Percentiles rank a stretch among this genome's conserved stretches.
Conservation (phyloP, 2,888 invertebrate genomes). For the Torymus tubicola region DNA sequence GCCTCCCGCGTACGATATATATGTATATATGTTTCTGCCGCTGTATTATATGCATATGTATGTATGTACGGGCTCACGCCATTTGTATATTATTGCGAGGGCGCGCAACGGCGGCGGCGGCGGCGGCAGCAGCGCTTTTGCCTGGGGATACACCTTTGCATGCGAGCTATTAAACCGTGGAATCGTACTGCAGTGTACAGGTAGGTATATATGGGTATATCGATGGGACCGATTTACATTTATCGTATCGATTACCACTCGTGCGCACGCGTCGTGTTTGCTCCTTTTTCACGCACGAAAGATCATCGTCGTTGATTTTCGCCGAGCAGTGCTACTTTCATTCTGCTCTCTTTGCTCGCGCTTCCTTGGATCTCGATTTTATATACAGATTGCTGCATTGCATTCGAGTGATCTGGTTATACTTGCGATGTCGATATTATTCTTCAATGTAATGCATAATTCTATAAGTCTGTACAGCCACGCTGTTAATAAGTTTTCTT, state of each 20-base stretch:
- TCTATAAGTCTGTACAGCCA: too few species aligned
- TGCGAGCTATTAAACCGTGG: conserved; percentile 4
- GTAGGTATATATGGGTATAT: neutral
- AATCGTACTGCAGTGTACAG: conserved; percentile 14
- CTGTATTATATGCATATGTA: neutral
- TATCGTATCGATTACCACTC: conserved; percentile 57
- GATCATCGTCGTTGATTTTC: too few species aligned
- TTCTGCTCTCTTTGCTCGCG: too few species aligned
- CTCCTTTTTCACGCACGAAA: neutral
- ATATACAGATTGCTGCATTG: too few species aligned
- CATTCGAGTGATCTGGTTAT: too few species aligned
- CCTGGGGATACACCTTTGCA: neutral
- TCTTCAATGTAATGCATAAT: too few species aligned
- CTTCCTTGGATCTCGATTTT: too few species aligned
- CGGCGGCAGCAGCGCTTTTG: neutral
- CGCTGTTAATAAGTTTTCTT: too few species aligned
- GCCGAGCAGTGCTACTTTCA: too few species aligned
- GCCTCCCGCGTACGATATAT: conserved; percentile 49
- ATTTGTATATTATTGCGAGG: conserved; percentile 31
- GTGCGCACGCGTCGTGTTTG: conserved; percentile 15
- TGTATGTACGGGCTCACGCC: neutral
- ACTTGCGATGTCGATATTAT: too few species aligned
- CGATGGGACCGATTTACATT: conserved; percentile 39
- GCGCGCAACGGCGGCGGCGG: neutral
- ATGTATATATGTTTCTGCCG: neutral